These are phyloP conservation scores for Rugalucina vietnamica DNA, from an alignment of 2,888 invertebrate genomes.

Conservation along the genomic window DNA sequence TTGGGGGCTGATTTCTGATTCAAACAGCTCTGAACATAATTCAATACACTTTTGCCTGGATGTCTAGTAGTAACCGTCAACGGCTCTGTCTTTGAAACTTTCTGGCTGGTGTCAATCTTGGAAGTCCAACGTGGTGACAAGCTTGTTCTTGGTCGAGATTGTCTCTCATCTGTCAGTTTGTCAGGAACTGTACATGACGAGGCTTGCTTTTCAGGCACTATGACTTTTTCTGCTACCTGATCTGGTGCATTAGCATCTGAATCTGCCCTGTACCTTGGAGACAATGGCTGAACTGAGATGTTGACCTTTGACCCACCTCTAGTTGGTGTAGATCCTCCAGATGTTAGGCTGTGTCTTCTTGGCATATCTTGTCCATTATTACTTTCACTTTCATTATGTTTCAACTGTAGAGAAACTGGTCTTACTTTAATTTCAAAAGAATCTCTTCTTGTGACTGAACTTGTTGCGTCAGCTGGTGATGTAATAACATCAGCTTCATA, in stretches of 20 bases:
- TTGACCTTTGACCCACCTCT: conserved; percentile 45
- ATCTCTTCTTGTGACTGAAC: conserved; percentile 47
- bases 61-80: background rate
- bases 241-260: too few species aligned
- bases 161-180: too few species aligned
- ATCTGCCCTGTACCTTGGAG: background rate
- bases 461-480: conserved; percentile 23
- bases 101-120: background rate
- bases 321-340: conserved; percentile 40
- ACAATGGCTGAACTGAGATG: conserved; percentile 47
- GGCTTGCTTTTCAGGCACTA: too few species aligned
- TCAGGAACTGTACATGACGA: too few species aligned
- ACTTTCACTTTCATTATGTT: conserved; percentile 37
- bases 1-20: background rate
- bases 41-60: conserved; percentile 14
- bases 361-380: conserved; percentile 42
- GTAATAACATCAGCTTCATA: background rate
- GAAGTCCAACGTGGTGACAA: background rate
- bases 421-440: conserved; percentile 61
- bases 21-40: conserved; percentile 25
- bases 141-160: background rate
- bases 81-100: background rate
- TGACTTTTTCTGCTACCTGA: too few species aligned
- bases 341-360: conserved; percentile 37
- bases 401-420: conserved; percentile 41